Percentiles rank a stretch among this genome's conserved stretches.
These are phyloP conservation scores for Zhengitettix transpicula DNA, from an alignment of 2,888 invertebrate species.

Conservation along the genomic window DNA sequence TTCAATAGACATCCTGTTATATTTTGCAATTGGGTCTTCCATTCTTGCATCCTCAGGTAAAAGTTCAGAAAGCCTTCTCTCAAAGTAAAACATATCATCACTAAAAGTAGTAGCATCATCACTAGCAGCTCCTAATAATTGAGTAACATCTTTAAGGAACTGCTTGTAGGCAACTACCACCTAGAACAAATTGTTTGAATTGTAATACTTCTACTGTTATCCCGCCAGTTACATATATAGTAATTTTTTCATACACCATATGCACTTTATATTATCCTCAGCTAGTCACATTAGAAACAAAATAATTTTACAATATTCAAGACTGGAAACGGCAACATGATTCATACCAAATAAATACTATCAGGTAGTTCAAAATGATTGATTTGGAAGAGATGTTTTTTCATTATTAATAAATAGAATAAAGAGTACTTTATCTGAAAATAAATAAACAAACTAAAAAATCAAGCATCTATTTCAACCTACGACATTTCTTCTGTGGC, in stretches of 20 bases:
- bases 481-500: no score
- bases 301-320: no score
- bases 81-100: constrained; percentile 34
- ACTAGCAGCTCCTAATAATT: constrained; percentile 28
- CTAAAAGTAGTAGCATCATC: constrained; percentile 30
- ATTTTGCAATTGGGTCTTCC: constrained; percentile 24
- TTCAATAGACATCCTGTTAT: constrained; percentile 25
- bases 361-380: no score
- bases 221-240: no score
- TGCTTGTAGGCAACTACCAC: constrained; percentile 31
- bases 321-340: no score
- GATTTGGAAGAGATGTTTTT: no score
- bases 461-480: no score
- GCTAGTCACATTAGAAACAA: background rate
- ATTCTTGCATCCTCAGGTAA: constrained; percentile 24
- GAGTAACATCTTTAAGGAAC: constrained; percentile 31
- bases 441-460: no score
- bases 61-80: constrained; percentile 35
- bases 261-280: background rate
- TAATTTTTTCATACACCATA: background rate
- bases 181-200: constrained; percentile 19
- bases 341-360: no score
- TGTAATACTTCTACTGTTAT: no score
- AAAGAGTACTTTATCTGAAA: no score
- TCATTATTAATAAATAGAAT: no score